phyloP scores from a whole-genome alignment of 2,888 invertebrate genomes.

The Lutraria lutraria region DNA sequence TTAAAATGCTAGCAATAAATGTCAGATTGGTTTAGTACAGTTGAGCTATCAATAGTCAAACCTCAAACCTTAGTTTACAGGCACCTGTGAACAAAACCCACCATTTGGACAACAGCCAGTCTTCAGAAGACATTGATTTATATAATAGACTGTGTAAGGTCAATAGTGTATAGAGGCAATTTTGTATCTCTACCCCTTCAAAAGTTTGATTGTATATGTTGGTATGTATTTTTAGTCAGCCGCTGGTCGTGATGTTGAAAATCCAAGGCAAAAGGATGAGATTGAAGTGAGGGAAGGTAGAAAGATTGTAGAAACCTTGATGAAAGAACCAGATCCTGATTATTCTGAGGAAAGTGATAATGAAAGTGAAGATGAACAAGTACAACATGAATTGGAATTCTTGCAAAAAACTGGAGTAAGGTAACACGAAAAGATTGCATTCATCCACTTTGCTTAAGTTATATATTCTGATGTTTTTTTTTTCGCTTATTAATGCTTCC shows the following conservation, averaged over 20 bases:
- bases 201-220: not conserved
- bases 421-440: not conserved
- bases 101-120: no score
- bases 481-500: no score
- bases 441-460: not conserved
- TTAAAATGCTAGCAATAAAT: no score
- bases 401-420: constrained; percentile 62
- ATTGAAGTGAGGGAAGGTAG: constrained; percentile 55
- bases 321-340: constrained; percentile 74
- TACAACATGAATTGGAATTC: constrained; percentile 45
- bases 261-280: not conserved
- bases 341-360: constrained; percentile 63
- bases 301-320: constrained; percentile 66
- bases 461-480: no score
- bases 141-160: no score
- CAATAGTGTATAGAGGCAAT: no score
- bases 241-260: not conserved
- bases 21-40: no score
- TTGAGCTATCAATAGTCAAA: no score
- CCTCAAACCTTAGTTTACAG: no score
- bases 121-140: no score
- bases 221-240: not conserved
- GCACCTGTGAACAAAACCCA: no score
- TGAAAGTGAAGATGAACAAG: constrained; percentile 48
- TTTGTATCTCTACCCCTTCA: no score